Conservation (phyloP, 2,888 invertebrate species). For the Elysia crispata region DNA sequence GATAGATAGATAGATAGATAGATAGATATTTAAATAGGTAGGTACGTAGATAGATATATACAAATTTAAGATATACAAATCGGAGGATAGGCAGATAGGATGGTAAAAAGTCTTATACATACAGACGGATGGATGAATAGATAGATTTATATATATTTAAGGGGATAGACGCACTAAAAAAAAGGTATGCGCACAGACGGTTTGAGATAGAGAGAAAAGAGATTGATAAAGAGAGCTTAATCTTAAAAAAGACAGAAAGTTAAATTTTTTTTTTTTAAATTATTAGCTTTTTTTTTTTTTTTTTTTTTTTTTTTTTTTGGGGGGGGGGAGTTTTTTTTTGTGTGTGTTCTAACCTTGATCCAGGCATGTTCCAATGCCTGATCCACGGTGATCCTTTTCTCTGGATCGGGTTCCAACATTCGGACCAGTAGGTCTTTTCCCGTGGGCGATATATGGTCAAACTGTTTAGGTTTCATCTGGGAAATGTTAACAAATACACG, state of each 20-base stretch:
- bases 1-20: no score
- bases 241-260: not conserved
- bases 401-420: slow-evolving; percentile 94
- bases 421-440: slow-evolving; percentile 96
- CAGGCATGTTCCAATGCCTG: slow-evolving; percentile 97
- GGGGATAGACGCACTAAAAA: not conserved
- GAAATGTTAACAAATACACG: no score
- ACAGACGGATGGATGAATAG: no score
- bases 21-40: no score
- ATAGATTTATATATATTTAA: not conserved
- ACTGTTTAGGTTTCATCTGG: slow-evolving; percentile 82
- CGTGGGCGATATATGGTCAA: slow-evolving; percentile 94
- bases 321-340: no score
- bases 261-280: slow-evolving; percentile 50
- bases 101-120: no score
- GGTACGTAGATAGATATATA: no score
- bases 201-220: not conserved
- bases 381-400: slow-evolving; percentile 94
- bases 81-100: no score
- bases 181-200: not conserved
- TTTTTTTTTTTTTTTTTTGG: no score
- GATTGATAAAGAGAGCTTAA: slow-evolving; percentile 2
- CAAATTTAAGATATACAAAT: no score
- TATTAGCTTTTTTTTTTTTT: no score
- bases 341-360: slow-evolving; percentile 85